phyloP scores from a whole-genome alignment of 2,113 vertebrate genomes.

The Protobothrops flavoviridis region DNA sequence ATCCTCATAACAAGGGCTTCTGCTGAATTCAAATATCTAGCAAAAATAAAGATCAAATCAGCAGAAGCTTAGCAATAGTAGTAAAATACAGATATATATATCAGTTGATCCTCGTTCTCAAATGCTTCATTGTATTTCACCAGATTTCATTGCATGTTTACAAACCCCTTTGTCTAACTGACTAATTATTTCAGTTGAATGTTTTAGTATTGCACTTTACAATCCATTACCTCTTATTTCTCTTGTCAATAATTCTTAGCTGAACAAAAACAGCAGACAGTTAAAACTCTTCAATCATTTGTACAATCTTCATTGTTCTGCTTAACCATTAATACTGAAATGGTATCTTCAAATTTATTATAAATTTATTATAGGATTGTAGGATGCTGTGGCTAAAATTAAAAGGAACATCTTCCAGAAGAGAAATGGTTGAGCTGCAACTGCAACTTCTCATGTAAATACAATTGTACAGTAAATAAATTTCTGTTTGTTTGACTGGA shows the following conservation, averaged over 20 bases:
- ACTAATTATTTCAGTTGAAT: not conserved
- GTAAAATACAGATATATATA: not conserved
- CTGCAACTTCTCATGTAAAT: not conserved
- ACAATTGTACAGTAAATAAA: not conserved
- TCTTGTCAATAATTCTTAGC: not conserved
- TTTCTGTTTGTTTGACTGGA: not conserved
- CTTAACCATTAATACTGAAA: not conserved
- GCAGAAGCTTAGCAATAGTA: not conserved
- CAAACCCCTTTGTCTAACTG: not conserved
- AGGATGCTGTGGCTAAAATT: not conserved
- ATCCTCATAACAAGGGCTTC: not conserved
- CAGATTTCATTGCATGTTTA: not conserved
- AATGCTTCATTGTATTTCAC: not conserved
- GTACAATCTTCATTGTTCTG: not conserved
- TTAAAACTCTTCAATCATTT: not conserved
- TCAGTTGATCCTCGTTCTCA: not conserved
- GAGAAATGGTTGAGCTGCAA: not conserved
- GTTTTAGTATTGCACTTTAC: not conserved
- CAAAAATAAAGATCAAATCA: not conserved
- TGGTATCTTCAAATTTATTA: not conserved
- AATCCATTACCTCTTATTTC: not conserved
- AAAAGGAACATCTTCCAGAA: not conserved
- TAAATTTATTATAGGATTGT: not conserved
- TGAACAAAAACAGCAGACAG: not conserved
- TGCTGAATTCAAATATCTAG: not conserved